Evolutionary conservation across 2,797 vertebrate species (phyloP).

Genomic region (Delichon dasypus): DNA sequence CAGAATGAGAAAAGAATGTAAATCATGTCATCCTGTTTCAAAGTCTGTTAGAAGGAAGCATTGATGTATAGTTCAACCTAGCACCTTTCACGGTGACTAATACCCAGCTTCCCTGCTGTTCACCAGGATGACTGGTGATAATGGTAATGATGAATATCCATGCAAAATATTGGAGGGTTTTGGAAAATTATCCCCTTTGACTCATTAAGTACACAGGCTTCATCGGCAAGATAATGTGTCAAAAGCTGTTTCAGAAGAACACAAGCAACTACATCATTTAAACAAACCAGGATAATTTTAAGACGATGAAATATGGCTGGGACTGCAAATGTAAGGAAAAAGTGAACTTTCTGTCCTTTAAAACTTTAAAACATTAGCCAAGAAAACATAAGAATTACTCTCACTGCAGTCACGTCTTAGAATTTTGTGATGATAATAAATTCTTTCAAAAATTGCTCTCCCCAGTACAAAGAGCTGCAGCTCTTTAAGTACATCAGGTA

Average conservation of each 20-base stretch:
- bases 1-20: not conserved
- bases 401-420: not conserved
- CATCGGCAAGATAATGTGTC: not conserved
- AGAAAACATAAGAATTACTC: not conserved
- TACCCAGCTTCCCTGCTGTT: constrained; percentile 65
- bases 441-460: constrained; percentile 10
- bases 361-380: not conserved
- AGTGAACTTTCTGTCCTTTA: constrained; percentile 32
- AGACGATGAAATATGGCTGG: not conserved
- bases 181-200: constrained; percentile 47
- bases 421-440: constrained; percentile 20
- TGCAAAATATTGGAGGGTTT: constrained; percentile 31
- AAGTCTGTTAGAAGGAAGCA: constrained; percentile 68
- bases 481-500: no score
- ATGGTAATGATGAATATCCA: constrained; percentile 75
- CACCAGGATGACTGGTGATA: constrained; percentile 64
- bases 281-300: constrained; percentile 31
- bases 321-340: constrained; percentile 40
- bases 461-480: not conserved
- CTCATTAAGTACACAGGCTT: constrained; percentile 51
- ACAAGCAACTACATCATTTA: constrained; percentile 34
- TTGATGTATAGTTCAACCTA: constrained; percentile 65
- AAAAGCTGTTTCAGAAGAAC: constrained; percentile 35
- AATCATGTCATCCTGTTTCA: constrained; percentile 53
- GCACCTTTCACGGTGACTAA: constrained; percentile 75